Evolutionary conservation across 2,113 vertebrate genomes (phyloP).

Genomic region (Plecotus auritus): DNA sequence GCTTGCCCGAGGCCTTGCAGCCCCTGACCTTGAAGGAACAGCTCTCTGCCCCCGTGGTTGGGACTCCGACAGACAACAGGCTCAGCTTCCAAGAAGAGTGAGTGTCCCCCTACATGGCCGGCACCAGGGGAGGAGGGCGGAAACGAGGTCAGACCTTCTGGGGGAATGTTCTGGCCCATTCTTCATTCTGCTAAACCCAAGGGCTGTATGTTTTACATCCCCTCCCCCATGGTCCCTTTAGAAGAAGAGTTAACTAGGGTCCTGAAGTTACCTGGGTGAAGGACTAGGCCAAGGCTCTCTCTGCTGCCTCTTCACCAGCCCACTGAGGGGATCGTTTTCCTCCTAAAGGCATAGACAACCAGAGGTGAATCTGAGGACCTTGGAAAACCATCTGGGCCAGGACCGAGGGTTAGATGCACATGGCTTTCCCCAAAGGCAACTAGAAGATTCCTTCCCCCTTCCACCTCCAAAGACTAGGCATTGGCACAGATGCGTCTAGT

Average conservation of each 20-base stretch:
- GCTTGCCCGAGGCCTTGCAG: conserved; percentile 60
- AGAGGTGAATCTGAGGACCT: not conserved
- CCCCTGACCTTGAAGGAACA: conserved; percentile 13
- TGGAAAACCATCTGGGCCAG: not conserved
- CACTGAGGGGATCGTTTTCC: not conserved
- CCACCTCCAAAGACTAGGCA: not conserved
- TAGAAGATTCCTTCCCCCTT: not conserved
- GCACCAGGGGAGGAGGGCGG: not conserved
- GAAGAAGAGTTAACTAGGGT: not conserved
- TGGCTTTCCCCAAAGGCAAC: not conserved
- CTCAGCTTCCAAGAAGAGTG: conserved; percentile 62
- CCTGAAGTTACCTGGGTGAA: not conserved
- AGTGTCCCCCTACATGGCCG: not conserved
- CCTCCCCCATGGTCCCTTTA: not conserved
- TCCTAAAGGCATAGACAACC: not conserved
- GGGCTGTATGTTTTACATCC: not conserved
- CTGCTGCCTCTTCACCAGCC: not conserved
- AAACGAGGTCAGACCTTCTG: not conserved
- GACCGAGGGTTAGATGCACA: not conserved
- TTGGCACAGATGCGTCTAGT: conserved; percentile 44
- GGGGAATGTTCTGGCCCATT: not conserved
- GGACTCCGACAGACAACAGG: not conserved
- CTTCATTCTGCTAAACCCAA: not conserved
- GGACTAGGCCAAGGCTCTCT: not conserved
- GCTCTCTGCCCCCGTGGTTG: not conserved